Evolutionary conservation across 2,888 invertebrate genomes (phyloP), one percentile per base, ranked within the genome.

Genomic region (Andrena trimmerana): DNA sequence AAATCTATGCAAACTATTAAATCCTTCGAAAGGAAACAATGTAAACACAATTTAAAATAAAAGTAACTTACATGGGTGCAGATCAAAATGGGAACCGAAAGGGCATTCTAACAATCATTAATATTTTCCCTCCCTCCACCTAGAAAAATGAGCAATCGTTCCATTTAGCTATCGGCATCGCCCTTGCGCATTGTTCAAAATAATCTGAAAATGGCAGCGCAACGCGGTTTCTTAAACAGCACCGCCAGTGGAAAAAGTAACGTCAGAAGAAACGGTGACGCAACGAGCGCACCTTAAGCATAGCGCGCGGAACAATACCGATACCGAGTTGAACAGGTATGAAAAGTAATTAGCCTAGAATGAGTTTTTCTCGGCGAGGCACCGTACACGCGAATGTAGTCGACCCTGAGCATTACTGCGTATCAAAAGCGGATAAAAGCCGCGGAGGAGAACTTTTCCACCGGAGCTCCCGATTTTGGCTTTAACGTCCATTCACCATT

Each of bases 331-430:
- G 50, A 29, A 59, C 75, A 68, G 76, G 80, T 70, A 80, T 83
- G 82, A 83, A 83, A 83, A 80, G 80, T 83, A 83, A 83, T 83
- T 83, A 83, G 80, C 82, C 80, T 83, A 76, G 82, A 83, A 80
- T 83, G 80, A 83, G 76, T 83, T 80, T 83, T 83, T 83, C 82
- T 80, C 42, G 42, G 10, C 68, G 63, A 13, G 71, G 68, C 66
- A 67, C 62, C 67, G 60, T 75, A 68, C 63, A 66, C 74, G 85
- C 83, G 83, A 84, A 83, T 83, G 83, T 85, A 75, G 85, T 85
- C 81, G 85, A 78, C 85, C 85, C 83, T 85, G 85, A 85, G 66
- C 80, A 67, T 74, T 85, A 77, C 62, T 83, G 74, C 82, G 74
- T 82, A 82, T 82, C 70, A 70, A 70, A 71, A 63, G 67, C 62